Percentiles rank a stretch among this genome's conserved stretches.
Conservation (phyloP, 30 jellyfish, hydroid and myxozoan genomes). For the Pelagia noctiluca region DNA sequence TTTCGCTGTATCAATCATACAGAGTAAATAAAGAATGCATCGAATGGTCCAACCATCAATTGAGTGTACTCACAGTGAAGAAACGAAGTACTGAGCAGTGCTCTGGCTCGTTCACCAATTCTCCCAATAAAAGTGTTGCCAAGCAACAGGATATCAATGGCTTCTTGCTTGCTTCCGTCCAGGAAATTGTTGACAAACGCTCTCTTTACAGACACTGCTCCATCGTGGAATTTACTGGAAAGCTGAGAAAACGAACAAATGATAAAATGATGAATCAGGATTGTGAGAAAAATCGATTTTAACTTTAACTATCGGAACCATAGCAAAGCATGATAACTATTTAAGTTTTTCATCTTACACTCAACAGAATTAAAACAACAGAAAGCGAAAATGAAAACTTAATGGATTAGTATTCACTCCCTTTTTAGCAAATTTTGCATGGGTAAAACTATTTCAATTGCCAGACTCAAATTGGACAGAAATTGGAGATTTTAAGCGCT, state of each 20-base stretch:
- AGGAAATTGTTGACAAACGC: conserved; percentile 88
- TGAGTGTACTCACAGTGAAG: conserved; percentile 76
- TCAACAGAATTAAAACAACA: no score
- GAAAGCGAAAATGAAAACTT: no score
- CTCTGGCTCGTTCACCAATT: conserved; percentile 98
- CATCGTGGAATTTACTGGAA: conserved; percentile 95
- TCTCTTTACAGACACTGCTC: conserved; percentile 96
- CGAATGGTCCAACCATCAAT: background rate
- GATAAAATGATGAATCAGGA: background rate
- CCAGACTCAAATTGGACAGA: no score
- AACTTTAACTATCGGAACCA: no score
- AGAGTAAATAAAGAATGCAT: no score
- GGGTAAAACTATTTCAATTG: no score
- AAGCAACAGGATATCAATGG: conserved; percentile 90
- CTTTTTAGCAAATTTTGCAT: no score
- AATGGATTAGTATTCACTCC: no score
- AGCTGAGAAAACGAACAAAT: conserved; percentile 43
- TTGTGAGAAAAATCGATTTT: background rate
- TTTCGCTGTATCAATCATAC: no score
- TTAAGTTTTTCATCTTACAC: no score
- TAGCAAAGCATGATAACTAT: no score
- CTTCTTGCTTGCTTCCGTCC: conserved; percentile 98
- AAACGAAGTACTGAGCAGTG: conserved; percentile 74
- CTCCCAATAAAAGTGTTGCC: conserved; percentile 90
- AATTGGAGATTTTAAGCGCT: no score